Base-by-base conservation (phyloP, 1,140 invertebrate species). In the Trichogramma pretiosum region DNA sequence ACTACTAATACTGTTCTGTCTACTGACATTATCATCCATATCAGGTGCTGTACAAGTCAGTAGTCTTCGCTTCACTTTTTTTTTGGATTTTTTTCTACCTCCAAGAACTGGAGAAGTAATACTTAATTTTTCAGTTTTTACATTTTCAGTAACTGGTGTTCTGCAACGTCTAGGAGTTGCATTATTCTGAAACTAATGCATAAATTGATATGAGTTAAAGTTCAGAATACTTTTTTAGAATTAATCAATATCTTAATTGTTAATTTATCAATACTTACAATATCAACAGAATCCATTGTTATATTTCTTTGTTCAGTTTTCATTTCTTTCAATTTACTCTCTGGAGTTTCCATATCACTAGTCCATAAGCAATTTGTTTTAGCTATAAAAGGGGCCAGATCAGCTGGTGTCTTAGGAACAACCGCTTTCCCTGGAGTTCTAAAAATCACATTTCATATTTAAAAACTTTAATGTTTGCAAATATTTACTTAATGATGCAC, bases 341-440 rank as follows among this genome's bases (percentile, higher is more conserved):
- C 45, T 17, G 65, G 65, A 24, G 66, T 68, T 43, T 67, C 64
- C 52, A 68, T 57, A 21, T 65, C 63, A 50, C 62, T 64, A 28
- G 51, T 63, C 66, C 66, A 68, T 1, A 57, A 54, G 36, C 60
- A 51, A 22, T 57, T 60, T 43, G 55, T 54, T 43, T 64, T 64
- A 46, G 23, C 51, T 45, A 68, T 56, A 34, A 68, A 58, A 23
- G 64, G 60, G 21, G 52, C 23, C 32, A 68, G 54, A 56, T 58
- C 60, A 30, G 56, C 21, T 10, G 66, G 66, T 17, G 62, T 63
- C 7, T 47, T 55, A 32, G 64, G 64, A 19, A 66, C 43, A 23
- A 46, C 40, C 26, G 61, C 50, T 38, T 46, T 54, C 19, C 37
- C 55, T 21, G 59, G 53, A 36, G 55, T 56, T 46, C 59, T 64